These are phyloP conservation scores for Morinoia aosen DNA, from an alignment of 2,888 invertebrate species.

Conservation along the genomic window DNA sequence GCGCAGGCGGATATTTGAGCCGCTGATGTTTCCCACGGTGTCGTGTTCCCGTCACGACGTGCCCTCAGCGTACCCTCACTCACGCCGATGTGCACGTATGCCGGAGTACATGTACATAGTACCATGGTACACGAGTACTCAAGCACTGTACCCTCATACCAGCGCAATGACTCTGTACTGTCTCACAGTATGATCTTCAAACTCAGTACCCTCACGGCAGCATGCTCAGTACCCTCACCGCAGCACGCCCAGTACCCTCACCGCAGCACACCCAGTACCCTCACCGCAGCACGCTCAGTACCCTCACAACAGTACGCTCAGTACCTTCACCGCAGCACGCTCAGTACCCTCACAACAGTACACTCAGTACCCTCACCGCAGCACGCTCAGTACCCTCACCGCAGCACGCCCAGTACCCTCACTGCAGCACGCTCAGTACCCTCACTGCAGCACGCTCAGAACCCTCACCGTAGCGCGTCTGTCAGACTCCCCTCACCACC, in stretches of 20 bases:
- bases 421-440: not conserved
- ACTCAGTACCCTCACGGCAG: no score
- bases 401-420: not conserved
- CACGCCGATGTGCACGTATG: not conserved
- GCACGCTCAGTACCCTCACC: not conserved
- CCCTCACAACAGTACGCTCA: no score
- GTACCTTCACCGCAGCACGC: no score
- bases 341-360: no score
- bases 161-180: no score
- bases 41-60: not conserved
- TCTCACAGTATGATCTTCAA: no score
- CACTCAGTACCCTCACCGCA: not conserved
- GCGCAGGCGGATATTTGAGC: not conserved
- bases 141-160: not conserved
- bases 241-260: no score
- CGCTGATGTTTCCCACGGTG: conserved; percentile 28
- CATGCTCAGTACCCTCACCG: no score
- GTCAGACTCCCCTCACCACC: not conserved
- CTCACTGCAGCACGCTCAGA: not conserved
- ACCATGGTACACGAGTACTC: no score
- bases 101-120: no score
- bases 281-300: no score
- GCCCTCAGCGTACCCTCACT: not conserved
- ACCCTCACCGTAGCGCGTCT: not conserved
- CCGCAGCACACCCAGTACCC: no score